Base-by-base conservation (phyloP, 2,113 vertebrate species). In the Capreolus pygargus region DNA sequence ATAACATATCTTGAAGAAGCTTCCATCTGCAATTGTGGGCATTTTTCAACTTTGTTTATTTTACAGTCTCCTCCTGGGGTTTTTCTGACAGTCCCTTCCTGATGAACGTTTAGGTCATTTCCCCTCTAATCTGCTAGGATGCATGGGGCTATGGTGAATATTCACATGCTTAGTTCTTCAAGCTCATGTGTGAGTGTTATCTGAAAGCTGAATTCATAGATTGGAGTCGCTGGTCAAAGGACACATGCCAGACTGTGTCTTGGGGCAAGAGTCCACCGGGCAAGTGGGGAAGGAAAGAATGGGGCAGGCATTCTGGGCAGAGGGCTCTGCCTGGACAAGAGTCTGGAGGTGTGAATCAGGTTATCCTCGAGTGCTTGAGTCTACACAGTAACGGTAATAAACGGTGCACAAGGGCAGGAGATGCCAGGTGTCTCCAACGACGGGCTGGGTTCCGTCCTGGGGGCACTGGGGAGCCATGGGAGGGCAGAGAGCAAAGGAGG, bases 181-280 rank as follows among this genome's bases (percentile, higher is more conserved):
- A 15, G 52, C n/a, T 86, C 15, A 0, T 0, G 1, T 1, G 0
- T 17, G 27, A 43, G 30, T 30, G 23, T 70, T 28, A 43, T 67
- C 90, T 58, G 85, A 64, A 64, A 33, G 30, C 54, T 11, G 28
- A 30, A 57, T 50, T 84, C 84, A 90, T 52, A 36, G 39, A n/a
- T 1, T 10, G 39, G 50, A 85, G 55, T 58, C 60, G 2, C 50
- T 25, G 67, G 27, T 43, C 67, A 52, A 70, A 95, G 86, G 79
- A 23, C 50, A 54, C 3, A 2, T 8, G 78, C 12, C 25, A 16
- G 36, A 10, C 2, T 19, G 33, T 12, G 25, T n/a, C 30, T 84
- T 39, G 1, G 7, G 89, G 39, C 39, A 39, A 39, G 55, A 97
- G 25, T 64, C 88, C 55, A 47, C 64, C 2, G 23, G 47, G 12